phyloP scores from a whole-genome alignment of 2,113 vertebrate genomes.

The Kobus ellipsiprymnus region DNA sequence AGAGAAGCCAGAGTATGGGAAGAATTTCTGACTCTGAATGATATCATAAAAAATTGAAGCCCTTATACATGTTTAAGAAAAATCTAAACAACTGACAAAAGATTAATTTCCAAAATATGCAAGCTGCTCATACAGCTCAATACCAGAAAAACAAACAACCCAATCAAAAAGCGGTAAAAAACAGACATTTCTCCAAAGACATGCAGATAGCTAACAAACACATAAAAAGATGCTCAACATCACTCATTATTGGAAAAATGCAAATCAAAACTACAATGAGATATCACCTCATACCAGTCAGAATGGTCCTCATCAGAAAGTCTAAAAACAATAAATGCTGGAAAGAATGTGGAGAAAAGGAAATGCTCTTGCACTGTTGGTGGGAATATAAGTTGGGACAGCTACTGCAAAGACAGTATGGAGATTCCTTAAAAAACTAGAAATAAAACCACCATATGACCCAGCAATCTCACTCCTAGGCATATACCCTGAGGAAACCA shows the following conservation, averaged over 20 bases:
- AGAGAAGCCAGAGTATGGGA: neutral
- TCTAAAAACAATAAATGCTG: neutral
- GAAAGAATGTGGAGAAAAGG: neutral
- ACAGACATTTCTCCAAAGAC: neutral
- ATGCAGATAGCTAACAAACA: neutral
- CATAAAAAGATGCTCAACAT: neutral
- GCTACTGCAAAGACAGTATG: neutral
- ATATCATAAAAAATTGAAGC: neutral
- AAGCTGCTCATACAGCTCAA: neutral
- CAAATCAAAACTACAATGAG: neutral
- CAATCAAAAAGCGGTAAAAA: neutral
- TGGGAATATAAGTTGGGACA: neutral
- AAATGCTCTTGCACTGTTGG: neutral
- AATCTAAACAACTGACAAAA: neutral
- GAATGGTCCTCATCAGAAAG: neutral
- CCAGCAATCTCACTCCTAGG: neutral
- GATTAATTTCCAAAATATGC: neutral
- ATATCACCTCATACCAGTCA: neutral
- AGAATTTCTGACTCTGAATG: neutral
- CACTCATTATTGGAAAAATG: neutral
- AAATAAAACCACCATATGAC: neutral
- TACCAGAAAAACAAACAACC: neutral
- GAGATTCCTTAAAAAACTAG: neutral
- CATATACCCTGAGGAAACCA: neutral
- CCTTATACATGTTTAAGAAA: neutral